These are phyloP conservation scores for Megalurothrips usitatus DNA, from an alignment of 2,888 invertebrate species.

Conservation along the genomic window DNA sequence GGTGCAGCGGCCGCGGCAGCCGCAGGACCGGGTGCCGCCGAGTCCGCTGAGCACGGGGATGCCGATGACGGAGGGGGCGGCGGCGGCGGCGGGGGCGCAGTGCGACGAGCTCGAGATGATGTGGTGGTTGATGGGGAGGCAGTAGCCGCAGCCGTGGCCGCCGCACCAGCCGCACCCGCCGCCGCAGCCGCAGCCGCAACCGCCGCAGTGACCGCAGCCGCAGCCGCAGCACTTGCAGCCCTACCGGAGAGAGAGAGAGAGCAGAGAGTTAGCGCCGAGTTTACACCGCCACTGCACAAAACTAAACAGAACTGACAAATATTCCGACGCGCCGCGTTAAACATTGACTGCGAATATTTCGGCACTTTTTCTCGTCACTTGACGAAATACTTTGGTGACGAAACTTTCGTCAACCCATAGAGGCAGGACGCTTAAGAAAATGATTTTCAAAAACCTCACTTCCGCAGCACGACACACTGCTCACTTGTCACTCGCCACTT, in stretches of 20 bases:
- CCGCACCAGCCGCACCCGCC: not conserved
- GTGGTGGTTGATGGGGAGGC: not conserved
- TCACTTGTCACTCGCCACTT: not conserved
- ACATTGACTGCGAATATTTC: no score
- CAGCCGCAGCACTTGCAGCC: conserved; percentile 7
- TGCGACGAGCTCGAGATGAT: not conserved
- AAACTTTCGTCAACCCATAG: no score
- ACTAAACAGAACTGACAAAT: no score
- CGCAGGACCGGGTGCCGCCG: conserved; percentile 3
- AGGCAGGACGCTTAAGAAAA: no score
- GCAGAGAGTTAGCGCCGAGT: not conserved
- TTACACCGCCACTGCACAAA: no score
- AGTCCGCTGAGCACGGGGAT: not conserved
- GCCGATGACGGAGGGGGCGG: conserved; percentile 17
- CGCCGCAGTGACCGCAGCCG: not conserved
- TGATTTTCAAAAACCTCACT: no score
- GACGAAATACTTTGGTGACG: no score
- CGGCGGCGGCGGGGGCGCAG: not conserved
- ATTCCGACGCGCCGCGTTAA: no score
- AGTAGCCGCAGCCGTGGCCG: not conserved
- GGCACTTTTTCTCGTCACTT: no score
- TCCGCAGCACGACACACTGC: no score
- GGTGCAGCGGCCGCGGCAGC: conserved; percentile 5
- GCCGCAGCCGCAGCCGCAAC: not conserved
- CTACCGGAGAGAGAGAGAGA: not conserved